phyloP scores from a whole-genome alignment of 2,113 vertebrate species.

The Ptilorrhoa leucosticta region DNA sequence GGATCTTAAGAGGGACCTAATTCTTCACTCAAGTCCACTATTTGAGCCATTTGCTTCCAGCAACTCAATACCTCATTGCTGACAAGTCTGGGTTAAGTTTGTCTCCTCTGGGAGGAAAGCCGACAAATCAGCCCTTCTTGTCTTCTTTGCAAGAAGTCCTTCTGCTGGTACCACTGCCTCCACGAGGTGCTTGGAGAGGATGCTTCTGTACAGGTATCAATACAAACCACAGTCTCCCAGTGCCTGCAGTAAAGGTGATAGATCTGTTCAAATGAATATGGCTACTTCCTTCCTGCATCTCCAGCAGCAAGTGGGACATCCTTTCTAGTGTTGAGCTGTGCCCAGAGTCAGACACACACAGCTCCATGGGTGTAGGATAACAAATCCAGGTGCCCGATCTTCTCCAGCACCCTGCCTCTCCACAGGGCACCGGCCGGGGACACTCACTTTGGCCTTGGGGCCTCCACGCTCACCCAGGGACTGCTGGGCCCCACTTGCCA shows the following conservation, averaged over 20 bases:
- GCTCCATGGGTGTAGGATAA: neutral
- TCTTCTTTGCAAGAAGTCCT: neutral
- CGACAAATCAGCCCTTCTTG: neutral
- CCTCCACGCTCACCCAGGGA: accelerated
- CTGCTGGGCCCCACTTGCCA: accelerated
- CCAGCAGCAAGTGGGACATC: neutral
- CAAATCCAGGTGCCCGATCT: neutral
- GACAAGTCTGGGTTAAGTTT: neutral
- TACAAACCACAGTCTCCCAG: neutral
- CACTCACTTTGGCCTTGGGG: neutral
- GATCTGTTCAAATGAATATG: neutral
- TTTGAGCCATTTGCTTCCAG: neutral
- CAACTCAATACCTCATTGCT: neutral
- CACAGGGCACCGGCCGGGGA: accelerated
- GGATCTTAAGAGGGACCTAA: neutral
- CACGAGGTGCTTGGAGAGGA: neutral
- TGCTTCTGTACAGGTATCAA: neutral
- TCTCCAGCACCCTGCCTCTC: neutral
- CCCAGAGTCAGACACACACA: neutral
- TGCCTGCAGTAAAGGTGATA: neutral
- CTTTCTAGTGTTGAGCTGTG: neutral
- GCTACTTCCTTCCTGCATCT: neutral
- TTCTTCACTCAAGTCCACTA: neutral
- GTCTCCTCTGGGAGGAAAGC: neutral
- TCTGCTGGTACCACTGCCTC: neutral